phyloP scores from a whole-genome alignment of 2,888 invertebrate genomes.

The Tinea pellionella region DNA sequence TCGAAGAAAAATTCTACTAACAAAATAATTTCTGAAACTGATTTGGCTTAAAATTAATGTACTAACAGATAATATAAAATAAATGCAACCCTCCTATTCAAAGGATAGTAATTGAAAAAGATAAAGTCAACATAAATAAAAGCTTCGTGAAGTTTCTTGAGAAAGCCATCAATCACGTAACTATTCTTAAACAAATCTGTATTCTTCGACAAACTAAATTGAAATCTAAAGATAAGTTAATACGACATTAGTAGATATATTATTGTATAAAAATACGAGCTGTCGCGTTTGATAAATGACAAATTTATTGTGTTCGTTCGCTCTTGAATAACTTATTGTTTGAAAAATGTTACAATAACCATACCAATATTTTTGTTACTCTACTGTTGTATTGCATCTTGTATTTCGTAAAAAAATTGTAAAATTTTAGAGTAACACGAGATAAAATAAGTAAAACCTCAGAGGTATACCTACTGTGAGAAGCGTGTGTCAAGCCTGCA shows the following conservation, averaged over 20 bases:
- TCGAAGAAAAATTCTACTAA: no score
- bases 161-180: neutral
- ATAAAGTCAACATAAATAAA: neutral
- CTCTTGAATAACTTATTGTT: neutral
- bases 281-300: conserved; percentile 1
- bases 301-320: neutral
- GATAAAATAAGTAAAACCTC: no score
- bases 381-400: no score
- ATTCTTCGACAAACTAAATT: neutral
- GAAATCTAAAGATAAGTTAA: conserved; percentile 6
- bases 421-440: no score
- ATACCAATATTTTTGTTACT: neutral
- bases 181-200: neutral
- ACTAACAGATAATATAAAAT: no score
- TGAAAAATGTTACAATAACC: neutral
- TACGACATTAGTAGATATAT: neutral
- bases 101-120: conserved; percentile 2
- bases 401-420: no score
- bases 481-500: no score
- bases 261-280: neutral
- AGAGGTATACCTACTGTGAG: no score
- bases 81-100: no score
- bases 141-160: neutral
- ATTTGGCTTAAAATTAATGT: no score
- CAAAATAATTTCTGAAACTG: no score